These are phyloP conservation scores for Laticauda laticaudata DNA, from an alignment of 2,113 vertebrate species.

Conservation along the genomic window DNA sequence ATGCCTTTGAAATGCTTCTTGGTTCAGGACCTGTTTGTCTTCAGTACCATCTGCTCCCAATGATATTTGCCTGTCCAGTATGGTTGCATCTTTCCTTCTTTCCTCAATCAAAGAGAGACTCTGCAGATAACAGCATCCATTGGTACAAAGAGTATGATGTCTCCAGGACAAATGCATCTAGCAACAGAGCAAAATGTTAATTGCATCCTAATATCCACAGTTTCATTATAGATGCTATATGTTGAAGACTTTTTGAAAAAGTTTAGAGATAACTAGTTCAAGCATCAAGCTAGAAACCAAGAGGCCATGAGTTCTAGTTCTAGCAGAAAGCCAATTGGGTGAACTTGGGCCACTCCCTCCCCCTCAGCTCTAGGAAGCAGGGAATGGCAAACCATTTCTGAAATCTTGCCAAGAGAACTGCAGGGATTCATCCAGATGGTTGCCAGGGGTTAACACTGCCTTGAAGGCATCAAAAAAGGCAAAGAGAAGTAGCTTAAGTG, in stretches of 20 bases:
- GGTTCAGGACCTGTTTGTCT: not conserved
- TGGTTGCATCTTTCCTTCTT: not conserved
- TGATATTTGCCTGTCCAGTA: not conserved
- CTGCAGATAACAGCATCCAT: not conserved
- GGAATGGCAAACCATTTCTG: not conserved
- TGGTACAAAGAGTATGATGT: not conserved
- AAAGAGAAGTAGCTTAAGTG: not conserved
- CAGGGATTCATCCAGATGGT: not conserved
- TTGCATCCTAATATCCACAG: not conserved
- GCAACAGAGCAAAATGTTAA: not conserved
- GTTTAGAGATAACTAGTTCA: not conserved
- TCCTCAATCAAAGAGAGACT: not conserved
- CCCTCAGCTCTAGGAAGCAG: not conserved
- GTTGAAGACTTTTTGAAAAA: not conserved
- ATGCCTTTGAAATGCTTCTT: not conserved
- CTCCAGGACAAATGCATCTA: not conserved
- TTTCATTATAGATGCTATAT: not conserved
- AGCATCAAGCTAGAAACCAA: not conserved
- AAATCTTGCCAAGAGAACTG: not conserved
- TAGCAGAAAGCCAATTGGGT: not conserved
- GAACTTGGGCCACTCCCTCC: not conserved
- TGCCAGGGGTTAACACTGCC: not conserved
- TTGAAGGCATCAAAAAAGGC: not conserved
- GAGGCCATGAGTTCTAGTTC: not conserved
- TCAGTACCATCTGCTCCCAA: not conserved